phyloP scores from a whole-genome alignment of 2,888 invertebrate genomes.

The Halictus ligatus region DNA sequence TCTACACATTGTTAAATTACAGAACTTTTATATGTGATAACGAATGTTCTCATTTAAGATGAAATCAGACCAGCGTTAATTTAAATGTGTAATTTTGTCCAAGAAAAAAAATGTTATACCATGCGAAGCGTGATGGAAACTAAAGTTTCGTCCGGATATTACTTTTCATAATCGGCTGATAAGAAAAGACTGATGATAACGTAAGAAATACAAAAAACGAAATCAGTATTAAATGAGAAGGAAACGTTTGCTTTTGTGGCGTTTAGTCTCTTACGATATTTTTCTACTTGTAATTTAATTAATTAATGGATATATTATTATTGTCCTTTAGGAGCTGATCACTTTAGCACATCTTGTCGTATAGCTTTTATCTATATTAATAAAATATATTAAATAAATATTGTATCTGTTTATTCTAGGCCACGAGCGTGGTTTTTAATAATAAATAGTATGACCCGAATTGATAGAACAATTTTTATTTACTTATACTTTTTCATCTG shows the following conservation, averaged over 20 bases:
- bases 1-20: slow-evolving; percentile 45
- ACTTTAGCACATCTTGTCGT: slow-evolving; percentile 82
- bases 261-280: slow-evolving; percentile 50
- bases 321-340: slow-evolving; percentile 77
- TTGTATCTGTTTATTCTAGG: slow-evolving; percentile 32
- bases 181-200: slow-evolving; percentile 48
- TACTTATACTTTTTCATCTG: not conserved
- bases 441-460: not conserved
- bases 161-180: slow-evolving; percentile 41
- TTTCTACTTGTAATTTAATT: slow-evolving; percentile 54
- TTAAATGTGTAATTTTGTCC: slow-evolving; percentile 14
- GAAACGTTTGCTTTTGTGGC: slow-evolving; percentile 40
- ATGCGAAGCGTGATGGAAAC: slow-evolving; percentile 10
- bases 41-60: slow-evolving; percentile 49
- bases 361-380: slow-evolving; percentile 80
- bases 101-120: slow-evolving; percentile 23
- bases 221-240: slow-evolving; percentile 54
- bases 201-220: slow-evolving; percentile 32
- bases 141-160: slow-evolving; percentile 21
- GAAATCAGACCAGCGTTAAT: slow-evolving; percentile 26
- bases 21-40: slow-evolving; percentile 35
- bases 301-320: slow-evolving; percentile 61
- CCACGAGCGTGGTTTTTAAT: slow-evolving; percentile 6
- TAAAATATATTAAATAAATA: slow-evolving; percentile 69
- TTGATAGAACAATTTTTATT: not conserved